A percentile compares a stretch with the other conserved stretches of the same genome.
These are phyloP conservation scores for Limonius californicus DNA, from an alignment of 1,140 invertebrate genomes.

Conservation along the genomic window DNA sequence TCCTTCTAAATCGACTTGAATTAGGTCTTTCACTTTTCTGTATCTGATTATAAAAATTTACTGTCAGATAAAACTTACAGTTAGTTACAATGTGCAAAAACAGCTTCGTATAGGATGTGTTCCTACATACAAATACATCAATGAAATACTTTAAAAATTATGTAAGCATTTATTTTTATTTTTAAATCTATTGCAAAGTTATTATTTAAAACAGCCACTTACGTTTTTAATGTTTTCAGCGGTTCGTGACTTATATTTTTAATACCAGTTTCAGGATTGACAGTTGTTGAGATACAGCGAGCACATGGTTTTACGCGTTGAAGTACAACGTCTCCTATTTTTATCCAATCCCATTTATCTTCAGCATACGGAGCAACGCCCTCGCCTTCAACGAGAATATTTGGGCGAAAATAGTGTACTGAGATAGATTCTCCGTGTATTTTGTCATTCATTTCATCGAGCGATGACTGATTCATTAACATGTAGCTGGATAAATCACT, in stretches of 20 bases:
- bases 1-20: not conserved
- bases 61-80: too few species aligned
- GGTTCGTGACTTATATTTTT: slow-evolving; percentile 50
- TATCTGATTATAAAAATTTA: not conserved
- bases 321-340: slow-evolving; percentile 59
- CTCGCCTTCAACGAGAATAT: slow-evolving; percentile 62
- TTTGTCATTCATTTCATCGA: slow-evolving; percentile 54
- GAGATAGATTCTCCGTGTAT: slow-evolving; percentile 49
- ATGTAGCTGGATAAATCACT: slow-evolving; percentile 26
- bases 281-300: slow-evolving; percentile 56
- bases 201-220: not conserved
- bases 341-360: slow-evolving; percentile 66
- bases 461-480: slow-evolving; percentile 57
- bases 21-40: not conserved
- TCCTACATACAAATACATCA: too few species aligned
- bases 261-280: slow-evolving; percentile 54
- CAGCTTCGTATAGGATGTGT: too few species aligned
- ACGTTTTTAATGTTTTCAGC: not conserved
- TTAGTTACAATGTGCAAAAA: too few species aligned
- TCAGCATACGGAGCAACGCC: slow-evolving; percentile 57
- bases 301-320: slow-evolving; percentile 63
- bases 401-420: slow-evolving; percentile 60
- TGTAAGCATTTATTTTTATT: not conserved
- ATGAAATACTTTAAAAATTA: too few species aligned
- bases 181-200: too few species aligned